A percentile compares a stretch with the other conserved stretches of the same genome.
Evolutionary conservation across 2,113 vertebrate genomes (phyloP).

Genomic region (Cyprinodon tularosa): DNA sequence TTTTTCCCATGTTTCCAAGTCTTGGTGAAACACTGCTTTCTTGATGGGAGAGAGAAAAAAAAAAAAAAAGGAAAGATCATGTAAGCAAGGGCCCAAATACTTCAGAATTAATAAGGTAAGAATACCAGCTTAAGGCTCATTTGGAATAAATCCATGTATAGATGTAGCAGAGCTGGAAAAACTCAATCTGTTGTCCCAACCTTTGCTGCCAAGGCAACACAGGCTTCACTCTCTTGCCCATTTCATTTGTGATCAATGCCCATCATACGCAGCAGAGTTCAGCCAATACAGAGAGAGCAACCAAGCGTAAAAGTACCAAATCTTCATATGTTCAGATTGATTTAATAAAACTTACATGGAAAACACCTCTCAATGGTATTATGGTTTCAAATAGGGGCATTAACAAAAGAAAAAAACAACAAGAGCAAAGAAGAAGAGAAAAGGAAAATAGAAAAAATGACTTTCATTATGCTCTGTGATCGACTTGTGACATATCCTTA

Average conservation of each 20-base stretch:
- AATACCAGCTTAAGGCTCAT: constrained; percentile 50
- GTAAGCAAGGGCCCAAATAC: constrained; percentile 14
- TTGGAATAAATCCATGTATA: constrained; percentile 69
- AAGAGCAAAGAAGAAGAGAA: constrained; percentile 6
- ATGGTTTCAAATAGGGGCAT: constrained; percentile 14
- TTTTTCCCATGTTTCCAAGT: constrained; percentile 31
- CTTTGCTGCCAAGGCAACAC: constrained; percentile 47
- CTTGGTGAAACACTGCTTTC: constrained; percentile 31
- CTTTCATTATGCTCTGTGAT: constrained; percentile 35
- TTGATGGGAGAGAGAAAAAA: constrained; percentile 30
- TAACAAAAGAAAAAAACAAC: background rate
- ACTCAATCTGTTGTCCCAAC: constrained; percentile 70
- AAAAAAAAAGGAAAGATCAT: background rate
- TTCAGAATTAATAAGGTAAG: constrained; percentile 61
- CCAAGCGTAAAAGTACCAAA: constrained; percentile 27
- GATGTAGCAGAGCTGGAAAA: constrained; percentile 63
- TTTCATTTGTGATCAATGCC: constrained; percentile 43
- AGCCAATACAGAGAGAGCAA: constrained; percentile 11
- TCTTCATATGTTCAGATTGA: constrained; percentile 15
- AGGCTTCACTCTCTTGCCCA: constrained; percentile 30
- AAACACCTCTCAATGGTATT: constrained; percentile 15
- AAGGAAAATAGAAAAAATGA: constrained; percentile 3
- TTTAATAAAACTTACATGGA: constrained; percentile 20
- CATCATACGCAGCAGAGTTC: constrained; percentile 23
- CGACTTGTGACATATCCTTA: no score